Base-by-base conservation (phyloP, 23 tunicate genomes). In the Ascidia mentula region DNA sequence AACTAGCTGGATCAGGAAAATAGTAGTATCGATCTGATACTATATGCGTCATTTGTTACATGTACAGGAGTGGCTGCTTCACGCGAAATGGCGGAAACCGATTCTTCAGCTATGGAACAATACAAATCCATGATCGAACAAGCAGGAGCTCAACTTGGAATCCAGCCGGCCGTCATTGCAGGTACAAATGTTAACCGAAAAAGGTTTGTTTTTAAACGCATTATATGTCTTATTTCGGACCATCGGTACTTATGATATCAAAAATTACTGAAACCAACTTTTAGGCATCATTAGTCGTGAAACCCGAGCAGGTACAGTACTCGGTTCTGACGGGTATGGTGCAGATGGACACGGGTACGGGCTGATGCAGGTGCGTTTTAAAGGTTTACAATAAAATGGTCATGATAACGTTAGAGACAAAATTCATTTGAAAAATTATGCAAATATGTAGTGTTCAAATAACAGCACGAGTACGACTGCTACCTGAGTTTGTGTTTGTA, bases 341-440 rank as follows among this genome's bases (percentile, higher is more conserved):
- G 42, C 69, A 6, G 92, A 90, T 38, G 92, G 98, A 36, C 92
- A 94, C 69, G 98, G 94, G 26, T 94, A 84, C 69, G 98, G 98
- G 9, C 76, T 94, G 0, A 94, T 94, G 98, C 98, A 94, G 96
- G 96, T 90, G 59, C 5, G n/a, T n/a, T n/a, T n/a, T n/a, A n/a
- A 69, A 89, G 92, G 87, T n/a, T n/a, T n/a, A n/a, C n/a, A n/a
- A n/a, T n/a, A n/a, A n/a, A n/a, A n/a, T n/a, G n/a, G n/a, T n/a
- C n/a, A n/a, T n/a, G n/a, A n/a, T n/a, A n/a, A n/a, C n/a, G n/a
- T n/a, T n/a, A n/a, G n/a, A n/a, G n/a, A n/a, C n/a, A n/a, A n/a
- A n/a, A n/a, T n/a, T n/a, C n/a, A n/a, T n/a, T n/a, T n/a, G n/a
- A n/a, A n/a, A n/a, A n/a, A n/a, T n/a, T n/a, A n/a, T n/a, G n/a